Base-by-base conservation (phyloP, 2,113 vertebrate genomes). In the Thryonomys swinderianus region DNA sequence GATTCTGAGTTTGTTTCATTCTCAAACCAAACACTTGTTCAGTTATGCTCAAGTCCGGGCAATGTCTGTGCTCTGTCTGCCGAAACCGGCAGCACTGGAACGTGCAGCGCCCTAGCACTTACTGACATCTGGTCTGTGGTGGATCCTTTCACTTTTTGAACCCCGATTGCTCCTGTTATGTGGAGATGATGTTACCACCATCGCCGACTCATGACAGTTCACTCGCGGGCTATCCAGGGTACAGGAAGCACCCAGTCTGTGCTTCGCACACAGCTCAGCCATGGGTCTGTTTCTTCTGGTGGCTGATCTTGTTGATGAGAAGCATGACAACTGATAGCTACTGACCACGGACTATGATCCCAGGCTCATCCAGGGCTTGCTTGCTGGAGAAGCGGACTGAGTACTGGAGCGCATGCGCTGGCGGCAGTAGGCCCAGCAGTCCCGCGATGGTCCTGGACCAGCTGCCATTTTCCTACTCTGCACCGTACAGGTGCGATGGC, bases 401-500 rank as follows among this genome's bases (percentile, higher is more conserved):
- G 73, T 0, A 2, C 13, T 1, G 0, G 55, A 18, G 13, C 34
- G 78, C 48, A 64, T 8, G 9, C 8, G 1, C 17, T 42, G 55
- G 11, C 23, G 42, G 25, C 6, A 37, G 6, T 0, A 45, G 62
- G 55, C 0, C 13, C n/a, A 6, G 55, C 3, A 30, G 2, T 17
- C 59, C 11, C 3, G 8, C 74, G 32, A 12, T 25, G 83, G 69
- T 42, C 45, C 10, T n/a, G 45, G 62, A 25, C 20, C 82, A 53
- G 27, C 3, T 20, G 30, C 86, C 32, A 18, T 55, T 25, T 51
- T 55, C 32, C 78, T 61, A 6, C 37, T 51, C 32, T n/a, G 4
- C 32, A 81, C 27, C 21, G 9, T 32, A 48, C 3, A 40, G 9
- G 23, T 20, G 53, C 84, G 62, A 27, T 20, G 1, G 2, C 5